Evolutionary conservation across 2,888 invertebrate species (phyloP), one percentile per base, ranked within the genome.

Genomic region (Phasia obesa): DNA sequence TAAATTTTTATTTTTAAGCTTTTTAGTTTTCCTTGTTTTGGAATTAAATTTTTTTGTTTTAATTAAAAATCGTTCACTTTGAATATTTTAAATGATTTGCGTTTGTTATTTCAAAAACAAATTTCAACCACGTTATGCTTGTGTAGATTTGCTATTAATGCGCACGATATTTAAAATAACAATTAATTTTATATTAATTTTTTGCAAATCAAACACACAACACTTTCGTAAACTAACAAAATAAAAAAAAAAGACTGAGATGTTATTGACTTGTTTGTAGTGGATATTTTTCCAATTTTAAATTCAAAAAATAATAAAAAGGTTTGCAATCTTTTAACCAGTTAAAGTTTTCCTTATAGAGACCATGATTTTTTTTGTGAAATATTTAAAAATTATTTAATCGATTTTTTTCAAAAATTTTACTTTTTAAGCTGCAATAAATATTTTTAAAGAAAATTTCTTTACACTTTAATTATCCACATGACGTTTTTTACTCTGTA

Each of bases 161-260:
- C 35, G 13, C 64, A 65, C 42, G 53, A 42, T 79, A 65, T 42
- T 55, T 31, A 38, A 27, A 25, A 38, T 27, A 35, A 55, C 79
- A 60, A 75, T 79, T 75, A 83, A 71, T 79, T 83, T 75, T 83
- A 79, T 83, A 79, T n/a, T n/a, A 75, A 79, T 75, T 80, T 80
- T 19, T n/a, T n/a, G n/a, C n/a, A 60, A 73, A 23, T 51, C 38
- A 47, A 60, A 2, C 25, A 25, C 19, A 15, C 47, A 15, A 57
- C 19, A 5, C 23, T 65, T 77, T 73, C 60, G 67, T 67, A 77
- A 82, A 69, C 69, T 59, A 19, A 60, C 4, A 31, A 55, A 64
- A 42, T 42, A 25, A n/a, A 6, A 15, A 23, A 44, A 44, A 51
- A 31, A 62, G 25, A 42, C 3, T 27, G 21, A 38, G 19, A 19